Evolutionary conservation across 1,140 invertebrate genomes (phyloP), one percentile per base, ranked within the genome.

Genomic region (Pararge aegeria): DNA sequence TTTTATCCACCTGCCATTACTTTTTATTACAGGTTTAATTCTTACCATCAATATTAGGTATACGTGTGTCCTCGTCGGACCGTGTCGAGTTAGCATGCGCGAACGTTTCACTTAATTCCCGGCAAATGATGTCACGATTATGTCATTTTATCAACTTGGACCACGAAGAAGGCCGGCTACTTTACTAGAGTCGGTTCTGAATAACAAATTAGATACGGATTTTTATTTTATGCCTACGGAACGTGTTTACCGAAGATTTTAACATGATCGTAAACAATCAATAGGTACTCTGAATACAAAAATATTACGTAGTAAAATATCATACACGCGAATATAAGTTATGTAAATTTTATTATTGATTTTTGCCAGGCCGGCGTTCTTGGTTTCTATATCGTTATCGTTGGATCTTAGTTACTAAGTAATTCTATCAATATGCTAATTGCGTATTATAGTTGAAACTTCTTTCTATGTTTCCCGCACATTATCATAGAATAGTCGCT

Each of bases 101-200:
- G 46, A 52, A 37, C 50, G 52, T 58, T 60, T 59, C 49, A 68
- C 61, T 65, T 57, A 58, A 73, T 68, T 68, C 52, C 51, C 42
- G 27, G 58, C 44, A 55, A 72, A 58, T 81, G 76, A 82, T 82
- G 77, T 82, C 75, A 80, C 64, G 65, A 60, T 72, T 65, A 69
- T 68, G 77, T 78, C 73, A 74, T 66, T 65, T 55, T 64, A 61
- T 59, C 59, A 51, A 34, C 21, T 40, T 30, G 46, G 75, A 70
- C 73, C 69, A 66, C 68, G 63, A 19, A 42, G 59, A 62, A 73
- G 71, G 73, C 55, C 66, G 58, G 15, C 37, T 16, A 48, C 51
- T 48, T 34, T 55, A 20, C 20, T 42, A 42, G 34, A 49, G 65
- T 50, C 38, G 53, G 51, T 58, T 70, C 69, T 63, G 69, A 74